phyloP scores from a whole-genome alignment of 2,888 invertebrate species.

The Erebia aethiops region DNA sequence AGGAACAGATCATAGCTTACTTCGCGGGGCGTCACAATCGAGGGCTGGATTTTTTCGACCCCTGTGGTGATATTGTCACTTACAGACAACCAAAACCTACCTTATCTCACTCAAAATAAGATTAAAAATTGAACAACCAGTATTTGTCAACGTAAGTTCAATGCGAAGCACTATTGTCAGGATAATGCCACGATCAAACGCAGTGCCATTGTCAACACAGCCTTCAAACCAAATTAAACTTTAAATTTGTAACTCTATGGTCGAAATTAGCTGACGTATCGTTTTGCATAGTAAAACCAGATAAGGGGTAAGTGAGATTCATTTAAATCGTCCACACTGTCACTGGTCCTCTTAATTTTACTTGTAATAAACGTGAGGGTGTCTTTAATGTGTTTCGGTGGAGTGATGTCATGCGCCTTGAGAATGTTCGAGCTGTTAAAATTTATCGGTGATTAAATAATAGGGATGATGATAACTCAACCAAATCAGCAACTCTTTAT shows the following conservation, averaged over 20 bases:
- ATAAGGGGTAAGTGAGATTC: slow-evolving; percentile 77
- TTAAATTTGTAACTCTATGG: slow-evolving; percentile 41
- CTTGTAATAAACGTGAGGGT: slow-evolving; percentile 51
- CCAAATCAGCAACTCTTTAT: too few relatives aligned
- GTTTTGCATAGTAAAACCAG: slow-evolving; percentile 50
- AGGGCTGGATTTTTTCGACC: slow-evolving; percentile 77
- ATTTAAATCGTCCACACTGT: slow-evolving; percentile 79
- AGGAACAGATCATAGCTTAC: slow-evolving; percentile 80
- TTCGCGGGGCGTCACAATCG: slow-evolving; percentile 79
- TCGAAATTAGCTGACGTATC: slow-evolving; percentile 42
- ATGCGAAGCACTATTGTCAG: slow-evolving; percentile 78
- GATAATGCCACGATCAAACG: slow-evolving; percentile 81
- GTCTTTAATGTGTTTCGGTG: slow-evolving; percentile 44
- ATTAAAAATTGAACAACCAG: slow-evolving; percentile 49
- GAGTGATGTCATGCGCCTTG: slow-evolving; percentile 39
- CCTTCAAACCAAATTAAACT: slow-evolving; percentile 42
- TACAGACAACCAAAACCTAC: slow-evolving; percentile 50
- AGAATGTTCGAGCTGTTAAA: slow-evolving; percentile 31
- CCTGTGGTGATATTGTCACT: slow-evolving; percentile 72
- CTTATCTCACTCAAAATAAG: slow-evolving; percentile 49
- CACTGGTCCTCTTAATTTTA: slow-evolving; percentile 76
- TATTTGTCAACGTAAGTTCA: slow-evolving; percentile 73
- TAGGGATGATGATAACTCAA: too few relatives aligned
- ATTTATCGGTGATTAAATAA: slow-evolving; percentile 29
- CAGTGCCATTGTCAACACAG: slow-evolving; percentile 64